phyloP scores from a whole-genome alignment of 2,113 vertebrate species.

The Coreoperca whiteheadi region DNA sequence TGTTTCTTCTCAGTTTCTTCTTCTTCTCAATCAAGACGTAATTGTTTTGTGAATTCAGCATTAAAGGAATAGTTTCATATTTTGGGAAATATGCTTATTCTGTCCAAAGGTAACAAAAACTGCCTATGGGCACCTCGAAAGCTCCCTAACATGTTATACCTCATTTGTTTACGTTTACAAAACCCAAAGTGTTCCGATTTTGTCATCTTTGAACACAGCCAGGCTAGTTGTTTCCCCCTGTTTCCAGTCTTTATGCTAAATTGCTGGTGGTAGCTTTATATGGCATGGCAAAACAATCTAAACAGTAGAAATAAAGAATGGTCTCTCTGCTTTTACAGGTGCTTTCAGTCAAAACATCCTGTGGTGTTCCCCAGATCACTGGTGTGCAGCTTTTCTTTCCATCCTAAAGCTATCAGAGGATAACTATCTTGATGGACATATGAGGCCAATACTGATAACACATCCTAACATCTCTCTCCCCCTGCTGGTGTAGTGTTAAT shows the following conservation, averaged over 20 bases:
- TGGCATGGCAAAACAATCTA: no score
- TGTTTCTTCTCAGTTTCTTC: no score
- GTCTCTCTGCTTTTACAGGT: not conserved
- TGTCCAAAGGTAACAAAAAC: no score
- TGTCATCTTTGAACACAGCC: not conserved
- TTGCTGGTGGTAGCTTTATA: no score
- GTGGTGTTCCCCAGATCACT: conserved; percentile 4
- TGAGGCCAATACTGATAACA: conserved; percentile 43
- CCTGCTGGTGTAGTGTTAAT: conserved; percentile 16
- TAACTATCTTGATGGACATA: conserved; percentile 61
- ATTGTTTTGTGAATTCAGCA: no score
- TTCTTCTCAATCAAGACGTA: no score
- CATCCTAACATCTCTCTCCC: not conserved
- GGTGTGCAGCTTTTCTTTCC: conserved; percentile 49
- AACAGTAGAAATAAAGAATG: not conserved
- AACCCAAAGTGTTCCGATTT: not conserved
- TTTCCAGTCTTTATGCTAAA: no score
- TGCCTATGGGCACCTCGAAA: no score
- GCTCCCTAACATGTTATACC: no score
- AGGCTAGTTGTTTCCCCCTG: not conserved
- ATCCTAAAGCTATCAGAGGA: conserved; percentile 12
- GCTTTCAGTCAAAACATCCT: conserved; percentile 10
- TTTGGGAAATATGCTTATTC: no score
- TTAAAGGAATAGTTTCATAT: no score
- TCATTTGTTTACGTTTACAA: no score